Evolutionary conservation across 2,797 vertebrate species (phyloP), one percentile per base, ranked within the genome.

Genomic region (Remorina albescens): DNA sequence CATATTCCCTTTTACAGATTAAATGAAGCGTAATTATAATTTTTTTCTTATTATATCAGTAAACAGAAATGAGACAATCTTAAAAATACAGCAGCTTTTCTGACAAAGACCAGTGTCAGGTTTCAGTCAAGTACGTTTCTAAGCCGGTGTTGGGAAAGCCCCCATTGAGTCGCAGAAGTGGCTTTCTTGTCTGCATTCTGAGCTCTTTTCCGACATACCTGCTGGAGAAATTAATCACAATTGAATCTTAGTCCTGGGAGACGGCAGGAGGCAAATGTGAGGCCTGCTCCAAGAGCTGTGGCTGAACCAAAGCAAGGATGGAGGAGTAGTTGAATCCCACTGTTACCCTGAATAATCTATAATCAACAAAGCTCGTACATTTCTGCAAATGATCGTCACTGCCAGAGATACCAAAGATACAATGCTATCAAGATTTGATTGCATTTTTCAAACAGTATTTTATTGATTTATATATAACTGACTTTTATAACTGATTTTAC

Each of bases 161-260:
- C n/a, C 59, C n/a, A 44, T 13, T 28, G 11, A 8, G 23, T 55
- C 21, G 18, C 28, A 55, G 39, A 2, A 0, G 36, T 19, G 11
- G n/a, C 32, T 36, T 21, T 34, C 32, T 8, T 28, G 49, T 28
- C 25, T 28, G 8, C 15, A 4, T 54, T 56, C 75, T 75, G 76
- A 73, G 19, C 54, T 65, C 32, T 64, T 62, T 81, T 80, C 59
- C 56, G 71, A 62, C 44, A 62, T 62, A 57, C 50, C 53, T 47
- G 25, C 19, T 44, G 53, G 58, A 78, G 58, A 82, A 85, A 86
- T 88, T 49, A 79, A 88, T 88, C 55, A 73, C 79, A 88, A 75
- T 88, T 2, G 61, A 76, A 85, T 89, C 76, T 86, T 53, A 63
- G 58, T 61, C 32, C 68, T 72, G 69, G 68, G 61, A 70, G 47